Evolutionary conservation across 2,888 invertebrate genomes (phyloP), one percentile per base, ranked within the genome.

Genomic region (Cylindroiulus punctatus): DNA sequence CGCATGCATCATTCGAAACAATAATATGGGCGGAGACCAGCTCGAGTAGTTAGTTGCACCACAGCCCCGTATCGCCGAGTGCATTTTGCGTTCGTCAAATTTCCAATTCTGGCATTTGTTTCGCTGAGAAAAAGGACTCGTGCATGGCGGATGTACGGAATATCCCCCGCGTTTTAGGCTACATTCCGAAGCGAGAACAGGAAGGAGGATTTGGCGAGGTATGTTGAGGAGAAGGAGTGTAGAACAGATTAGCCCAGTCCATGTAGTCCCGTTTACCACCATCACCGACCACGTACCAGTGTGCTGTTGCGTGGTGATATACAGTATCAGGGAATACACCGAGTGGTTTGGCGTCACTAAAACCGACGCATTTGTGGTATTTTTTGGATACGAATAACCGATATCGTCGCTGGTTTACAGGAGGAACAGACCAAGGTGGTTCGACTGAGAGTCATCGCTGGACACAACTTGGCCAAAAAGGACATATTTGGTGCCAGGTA

Each of bases 401-500:
- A 57, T 57, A 57, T 57, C 57, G 57, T 57, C 57, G 81, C 8
- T 81, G 81, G 81, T 81, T 81, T 81, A 81, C 81, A 81, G 81
- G 81, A 81, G 86, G 87, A 86, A 84, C 85, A 86, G 81, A 88
- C 87, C 44, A 19, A 88, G 83, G 94, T 96, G 91, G 93, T 98
- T 91, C 94, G 97, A 90, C 93, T 98, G 91, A 95, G 94, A 92
- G 94, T 98, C 88, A 93, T 97, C 88, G 95, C 95, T 89, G 98
- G 97, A 47, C 95, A 95, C 91, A 95, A 96, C 89, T 93, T 99
- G 90, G 98, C 98, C 87, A 98, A 98, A 92, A 99, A 99, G 92
- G 99, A 99, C 91, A 98, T 99, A 90, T 99, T 99, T 93, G 99
- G 99, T 90, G 98, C 98, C 90, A 98, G 97, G 97, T 97, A 76